phyloP scores from a whole-genome alignment of 2,113 vertebrate genomes.

The Bambusicola thoracicus region DNA sequence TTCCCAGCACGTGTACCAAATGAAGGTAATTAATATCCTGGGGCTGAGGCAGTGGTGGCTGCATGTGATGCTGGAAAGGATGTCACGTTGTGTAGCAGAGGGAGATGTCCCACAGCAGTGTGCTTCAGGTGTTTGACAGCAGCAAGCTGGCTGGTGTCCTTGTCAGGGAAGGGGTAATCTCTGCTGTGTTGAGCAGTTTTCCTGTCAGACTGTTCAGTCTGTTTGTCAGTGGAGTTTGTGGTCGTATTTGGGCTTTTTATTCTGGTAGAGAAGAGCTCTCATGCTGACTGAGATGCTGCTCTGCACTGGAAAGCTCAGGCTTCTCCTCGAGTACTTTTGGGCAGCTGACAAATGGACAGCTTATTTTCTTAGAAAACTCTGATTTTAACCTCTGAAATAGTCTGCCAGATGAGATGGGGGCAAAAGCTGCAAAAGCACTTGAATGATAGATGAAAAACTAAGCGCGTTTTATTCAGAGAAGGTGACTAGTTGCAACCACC shows the following conservation, averaged over 20 bases:
- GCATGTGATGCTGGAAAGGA: not conserved
- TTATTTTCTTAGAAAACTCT: not conserved
- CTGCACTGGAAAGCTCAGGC: not conserved
- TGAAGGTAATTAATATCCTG: too few relatives aligned
- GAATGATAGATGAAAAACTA: not conserved
- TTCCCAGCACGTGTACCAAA: not conserved
- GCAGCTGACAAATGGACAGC: not conserved
- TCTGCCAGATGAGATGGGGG: not conserved
- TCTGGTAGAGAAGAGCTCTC: not conserved
- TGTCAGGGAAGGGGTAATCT: not conserved
- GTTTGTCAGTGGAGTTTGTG: not conserved
- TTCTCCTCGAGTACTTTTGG: not conserved
- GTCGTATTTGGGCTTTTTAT: not conserved
- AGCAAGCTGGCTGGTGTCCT: not conserved
- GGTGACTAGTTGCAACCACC: not conserved
- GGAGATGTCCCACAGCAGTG: rapidly evolving
- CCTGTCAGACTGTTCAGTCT: not conserved
- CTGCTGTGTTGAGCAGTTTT: not conserved
- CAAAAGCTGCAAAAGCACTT: not conserved
- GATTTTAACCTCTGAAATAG: not conserved
- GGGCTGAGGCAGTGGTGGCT: too few relatives aligned
- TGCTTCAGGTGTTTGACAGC: not conserved
- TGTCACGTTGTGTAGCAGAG: not conserved
- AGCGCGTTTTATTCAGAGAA: not conserved
- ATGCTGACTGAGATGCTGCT: not conserved